Base-by-base conservation (phyloP, 2,888 invertebrate genomes). In the Drosophila limbata region DNA sequence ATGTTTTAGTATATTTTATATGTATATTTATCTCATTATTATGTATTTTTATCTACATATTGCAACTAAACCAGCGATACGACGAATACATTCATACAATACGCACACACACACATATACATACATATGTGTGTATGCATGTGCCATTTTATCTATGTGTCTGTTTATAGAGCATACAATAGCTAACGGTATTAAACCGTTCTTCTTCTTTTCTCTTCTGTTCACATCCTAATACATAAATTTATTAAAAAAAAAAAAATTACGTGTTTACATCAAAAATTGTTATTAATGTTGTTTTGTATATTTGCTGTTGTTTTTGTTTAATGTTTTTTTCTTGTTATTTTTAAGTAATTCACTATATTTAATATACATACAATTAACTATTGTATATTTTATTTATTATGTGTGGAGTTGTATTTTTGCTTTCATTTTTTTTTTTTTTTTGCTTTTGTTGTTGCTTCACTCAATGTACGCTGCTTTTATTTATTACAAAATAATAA, bases 401-500 rank as follows among this genome's bases (percentile, higher is more conserved):
- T 35, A 42, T 25, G 44, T 65, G 63, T 71, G 56, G 35, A 53
- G 40, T 48, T 53, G 62, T 50, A 50, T 71, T 61, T 72, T 52
- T 45, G 17, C 25, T 56, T 63, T 40, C 19, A 8, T 64, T 59
- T 59, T 45, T 39, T 42, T 45, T 40, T 51, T 62, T 28, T n/a
- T 33, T 31, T 61, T 35, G 25, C 39, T 57, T 37, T 44, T 57
- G 33, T 47, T 57, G 44, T 52, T 47, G 65, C 51, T 75, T 62
- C 51, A 68, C 64, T 75, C 66, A 77, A 63, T 71, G 40, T 44
- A 55, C 50, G 39, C 39, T 59, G 61, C 39, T 56, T 62, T 57
- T 70, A 63, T 85, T 85, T 77, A 69, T 80, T 83, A 84, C 82
- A 87, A 86, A 83, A 83, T 87, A 88, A 82, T 85, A 81, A 81